A percentile compares a stretch with the other conserved stretches of the same genome.
These are phyloP conservation scores for Clarias laeviceps DNA, from an alignment of 2,797 vertebrate genomes.

Conservation along the genomic window DNA sequence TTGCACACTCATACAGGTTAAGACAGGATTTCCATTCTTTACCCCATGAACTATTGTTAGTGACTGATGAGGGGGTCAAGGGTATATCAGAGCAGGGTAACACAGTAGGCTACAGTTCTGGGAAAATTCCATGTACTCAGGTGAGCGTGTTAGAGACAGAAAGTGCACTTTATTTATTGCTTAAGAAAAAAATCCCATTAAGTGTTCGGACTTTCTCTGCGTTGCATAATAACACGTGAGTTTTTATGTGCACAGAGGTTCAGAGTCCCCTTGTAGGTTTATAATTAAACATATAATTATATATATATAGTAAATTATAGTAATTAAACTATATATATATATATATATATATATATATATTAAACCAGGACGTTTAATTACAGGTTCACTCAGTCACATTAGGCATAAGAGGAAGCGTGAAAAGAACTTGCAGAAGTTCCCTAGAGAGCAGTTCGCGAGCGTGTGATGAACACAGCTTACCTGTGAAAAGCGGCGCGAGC, in stretches of 20 bases:
- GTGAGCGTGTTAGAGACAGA: neutral
- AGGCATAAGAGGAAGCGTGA: neutral
- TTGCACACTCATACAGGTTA: neutral
- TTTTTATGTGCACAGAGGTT: neutral
- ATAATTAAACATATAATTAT: neutral
- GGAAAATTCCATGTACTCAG: no score
- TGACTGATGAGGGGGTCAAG: neutral
- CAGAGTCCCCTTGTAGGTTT: conserved; percentile 7
- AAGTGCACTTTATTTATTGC: neutral
- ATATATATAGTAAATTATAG: neutral
- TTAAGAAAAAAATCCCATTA: neutral
- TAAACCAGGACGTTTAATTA: neutral
- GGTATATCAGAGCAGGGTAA: neutral
- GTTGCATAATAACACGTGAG: neutral
- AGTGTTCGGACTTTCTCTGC: no score
- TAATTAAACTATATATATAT: neutral
- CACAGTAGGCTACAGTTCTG: neutral
- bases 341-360: neutral
- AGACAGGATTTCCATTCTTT: neutral
- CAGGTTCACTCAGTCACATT: neutral
- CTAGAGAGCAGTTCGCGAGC: neutral
- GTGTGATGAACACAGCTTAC: conserved; percentile 57
- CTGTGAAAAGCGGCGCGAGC: conserved; percentile 72
- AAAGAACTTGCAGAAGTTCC: neutral
- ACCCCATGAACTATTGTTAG: neutral